phyloP scores from a whole-genome alignment of 2,797 vertebrate species.

The Loris lydekkerianus region DNA sequence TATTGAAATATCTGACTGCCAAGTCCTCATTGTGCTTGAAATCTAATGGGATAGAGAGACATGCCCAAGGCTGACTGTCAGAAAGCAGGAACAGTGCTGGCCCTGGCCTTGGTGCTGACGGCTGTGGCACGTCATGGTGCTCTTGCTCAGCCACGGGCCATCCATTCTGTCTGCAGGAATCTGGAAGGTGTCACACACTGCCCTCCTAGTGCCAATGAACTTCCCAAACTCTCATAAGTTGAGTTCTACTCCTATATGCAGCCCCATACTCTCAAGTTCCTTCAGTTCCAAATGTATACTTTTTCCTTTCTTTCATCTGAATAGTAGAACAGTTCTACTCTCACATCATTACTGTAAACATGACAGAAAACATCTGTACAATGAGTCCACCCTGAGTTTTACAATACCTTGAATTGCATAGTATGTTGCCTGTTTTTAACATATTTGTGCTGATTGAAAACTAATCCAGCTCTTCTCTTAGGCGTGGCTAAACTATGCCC shows the following conservation, averaged over 20 bases:
- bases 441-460: neutral
- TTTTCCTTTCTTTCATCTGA: neutral
- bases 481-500: neutral
- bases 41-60: neutral
- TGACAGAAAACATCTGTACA: neutral
- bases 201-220: neutral
- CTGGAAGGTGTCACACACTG: neutral
- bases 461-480: neutral
- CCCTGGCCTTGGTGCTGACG: neutral
- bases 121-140: neutral
- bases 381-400: neutral
- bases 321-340: no score
- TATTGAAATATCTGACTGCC: neutral
- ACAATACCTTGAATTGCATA: neutral
- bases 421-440: neutral
- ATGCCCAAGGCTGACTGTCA: accelerated
- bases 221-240: neutral
- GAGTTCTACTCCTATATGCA: neutral
- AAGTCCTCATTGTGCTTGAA: neutral
- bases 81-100: neutral
- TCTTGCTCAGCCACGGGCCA: neutral
- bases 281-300: neutral
- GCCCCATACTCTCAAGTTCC: neutral
- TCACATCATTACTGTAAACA: neutral
- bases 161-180: neutral